Percentiles rank a stretch among this genome's conserved stretches.
Conservation (phyloP, 1,140 invertebrate genomes). For the Megalonaias nervosa region DNA sequence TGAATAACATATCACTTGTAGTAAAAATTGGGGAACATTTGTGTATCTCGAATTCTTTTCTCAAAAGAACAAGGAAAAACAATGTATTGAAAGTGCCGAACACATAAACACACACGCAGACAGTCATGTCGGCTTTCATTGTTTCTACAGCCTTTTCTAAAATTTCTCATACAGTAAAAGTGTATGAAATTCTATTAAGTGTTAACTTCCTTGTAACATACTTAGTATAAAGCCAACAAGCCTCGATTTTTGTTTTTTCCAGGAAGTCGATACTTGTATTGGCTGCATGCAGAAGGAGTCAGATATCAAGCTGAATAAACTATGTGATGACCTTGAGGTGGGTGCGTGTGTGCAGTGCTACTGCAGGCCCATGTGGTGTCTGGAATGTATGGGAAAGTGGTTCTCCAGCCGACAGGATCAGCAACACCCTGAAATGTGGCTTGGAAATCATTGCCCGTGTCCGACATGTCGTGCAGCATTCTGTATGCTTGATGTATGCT, state of each 20-base stretch:
- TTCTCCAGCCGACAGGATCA: conserved; percentile 86
- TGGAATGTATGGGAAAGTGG: conserved; percentile 84
- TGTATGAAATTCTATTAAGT: too few species aligned
- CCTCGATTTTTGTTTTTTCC: conserved; percentile 45
- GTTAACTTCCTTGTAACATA: not conserved
- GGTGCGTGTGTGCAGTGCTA: conserved; percentile 76
- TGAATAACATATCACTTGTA: too few species aligned
- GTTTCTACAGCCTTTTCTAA: too few species aligned
- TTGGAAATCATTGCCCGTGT: conserved; percentile 88
- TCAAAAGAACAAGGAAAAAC: too few species aligned
- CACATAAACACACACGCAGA: too few species aligned
- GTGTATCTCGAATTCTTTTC: too few species aligned
- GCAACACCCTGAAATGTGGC: conserved; percentile 82
- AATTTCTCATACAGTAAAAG: too few species aligned
- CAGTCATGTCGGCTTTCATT: too few species aligned
- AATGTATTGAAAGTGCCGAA: too few species aligned
- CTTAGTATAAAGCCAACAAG: not conserved
- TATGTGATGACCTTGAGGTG: conserved; percentile 75
- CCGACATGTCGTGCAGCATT: conserved; percentile 90
- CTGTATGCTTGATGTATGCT: conserved; percentile 86
- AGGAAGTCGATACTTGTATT: conserved; percentile 87
- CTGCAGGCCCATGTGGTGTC: conserved; percentile 92
- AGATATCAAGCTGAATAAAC: conserved; percentile 86
- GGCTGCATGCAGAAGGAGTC: conserved; percentile 88
- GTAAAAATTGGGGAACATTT: too few species aligned